phyloP scores from a whole-genome alignment of 1,140 invertebrate genomes.

The Berghia stephanieae region DNA sequence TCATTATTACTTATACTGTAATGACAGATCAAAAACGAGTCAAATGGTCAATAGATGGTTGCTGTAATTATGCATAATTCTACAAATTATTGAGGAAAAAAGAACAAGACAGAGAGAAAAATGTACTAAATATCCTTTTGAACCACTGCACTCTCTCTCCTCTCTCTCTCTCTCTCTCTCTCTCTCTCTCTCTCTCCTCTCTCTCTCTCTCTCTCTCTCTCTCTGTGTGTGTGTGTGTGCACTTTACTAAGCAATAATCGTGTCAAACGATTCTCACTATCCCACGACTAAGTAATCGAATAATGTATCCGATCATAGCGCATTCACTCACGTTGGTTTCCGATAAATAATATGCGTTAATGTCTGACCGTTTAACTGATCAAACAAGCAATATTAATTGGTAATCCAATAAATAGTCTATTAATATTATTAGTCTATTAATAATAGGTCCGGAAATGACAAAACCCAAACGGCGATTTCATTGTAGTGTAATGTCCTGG shows the following conservation, averaged over 20 bases:
- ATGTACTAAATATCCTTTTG: too few species aligned
- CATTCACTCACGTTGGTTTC: not conserved
- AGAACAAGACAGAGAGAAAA: not conserved
- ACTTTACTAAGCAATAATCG: not conserved
- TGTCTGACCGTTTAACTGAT: not conserved
- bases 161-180: not conserved
- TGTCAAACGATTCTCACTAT: not conserved
- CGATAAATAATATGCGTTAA: not conserved
- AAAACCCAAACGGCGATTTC: too few species aligned
- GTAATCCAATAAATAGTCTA: too few species aligned
- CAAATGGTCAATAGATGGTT: not conserved
- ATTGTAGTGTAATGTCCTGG: too few species aligned
- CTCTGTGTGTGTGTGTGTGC: not conserved
- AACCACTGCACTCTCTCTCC: too few species aligned
- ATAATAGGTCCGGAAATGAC: too few species aligned
- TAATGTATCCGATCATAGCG: not conserved
- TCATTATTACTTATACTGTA: not conserved
- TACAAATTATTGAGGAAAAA: not conserved
- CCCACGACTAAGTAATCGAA: not conserved
- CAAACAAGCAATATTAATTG: too few species aligned
- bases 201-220: not conserved
- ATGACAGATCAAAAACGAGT: not conserved
- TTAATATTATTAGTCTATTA: too few species aligned
- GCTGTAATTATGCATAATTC: not conserved
- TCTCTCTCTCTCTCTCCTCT: not conserved